Conservation (phyloP, 2,888 invertebrate genomes). For the Oasisia sp. region DNA sequence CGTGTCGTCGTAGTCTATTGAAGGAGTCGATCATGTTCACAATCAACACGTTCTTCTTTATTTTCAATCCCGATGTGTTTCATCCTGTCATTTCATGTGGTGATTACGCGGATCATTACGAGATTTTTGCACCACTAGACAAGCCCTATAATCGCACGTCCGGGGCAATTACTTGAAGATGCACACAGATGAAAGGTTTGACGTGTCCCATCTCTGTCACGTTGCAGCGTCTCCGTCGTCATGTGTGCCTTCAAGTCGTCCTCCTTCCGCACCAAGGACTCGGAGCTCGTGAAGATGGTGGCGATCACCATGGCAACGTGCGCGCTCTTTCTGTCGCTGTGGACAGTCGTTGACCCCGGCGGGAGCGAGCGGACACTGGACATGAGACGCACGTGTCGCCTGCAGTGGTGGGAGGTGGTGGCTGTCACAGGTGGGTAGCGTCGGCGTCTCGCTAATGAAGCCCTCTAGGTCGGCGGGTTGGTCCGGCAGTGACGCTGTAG, state of each 20-base stretch:
- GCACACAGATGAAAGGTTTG: no score
- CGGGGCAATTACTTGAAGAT: slow-evolving; percentile 34
- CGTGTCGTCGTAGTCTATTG: background rate
- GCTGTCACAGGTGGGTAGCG: background rate
- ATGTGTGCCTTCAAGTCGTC: slow-evolving; percentile 93
- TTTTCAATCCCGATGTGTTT: background rate
- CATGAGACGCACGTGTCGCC: background rate
- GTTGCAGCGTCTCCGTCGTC: slow-evolving; percentile 83
- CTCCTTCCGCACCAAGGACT: slow-evolving; percentile 91
- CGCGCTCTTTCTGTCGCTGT: slow-evolving; percentile 87
- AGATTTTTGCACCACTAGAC: background rate
- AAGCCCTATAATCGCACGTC: background rate
- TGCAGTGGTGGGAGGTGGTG: background rate
- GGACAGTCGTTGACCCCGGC: slow-evolving; percentile 75
- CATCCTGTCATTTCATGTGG: background rate
- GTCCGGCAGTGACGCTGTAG: background rate
- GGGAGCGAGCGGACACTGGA: slow-evolving; percentile 28
- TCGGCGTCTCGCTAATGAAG: background rate
- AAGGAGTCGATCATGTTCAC: background rate
- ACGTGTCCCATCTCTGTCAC: slow-evolving; percentile 49
- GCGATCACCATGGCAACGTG: slow-evolving; percentile 87
- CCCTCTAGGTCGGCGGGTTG: background rate
- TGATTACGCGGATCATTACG: background rate
- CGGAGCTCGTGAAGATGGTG: slow-evolving; percentile 91
- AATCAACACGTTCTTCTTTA: background rate